phyloP scores from a whole-genome alignment of 2,888 invertebrate species.

The Oligia strigilis region DNA sequence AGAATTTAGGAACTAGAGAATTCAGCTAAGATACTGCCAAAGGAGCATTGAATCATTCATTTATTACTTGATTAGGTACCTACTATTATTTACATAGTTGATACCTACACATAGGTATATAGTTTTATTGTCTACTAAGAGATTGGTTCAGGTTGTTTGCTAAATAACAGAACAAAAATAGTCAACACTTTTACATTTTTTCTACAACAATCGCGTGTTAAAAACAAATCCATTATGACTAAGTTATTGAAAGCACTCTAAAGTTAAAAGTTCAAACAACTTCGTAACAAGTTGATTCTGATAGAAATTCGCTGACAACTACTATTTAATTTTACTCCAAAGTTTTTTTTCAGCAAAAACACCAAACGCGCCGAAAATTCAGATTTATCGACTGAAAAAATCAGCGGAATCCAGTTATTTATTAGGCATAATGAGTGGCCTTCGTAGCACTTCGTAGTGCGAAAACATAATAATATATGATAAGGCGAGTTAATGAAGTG shows the following conservation, averaged over 20 bases:
- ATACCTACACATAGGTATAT: not conserved
- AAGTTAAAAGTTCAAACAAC: conserved; percentile 45
- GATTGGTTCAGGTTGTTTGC: not conserved
- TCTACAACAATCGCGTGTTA: conserved; percentile 49
- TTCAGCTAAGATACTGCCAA: not conserved
- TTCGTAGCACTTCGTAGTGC: conserved; percentile 35
- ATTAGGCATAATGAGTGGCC: conserved; percentile 45
- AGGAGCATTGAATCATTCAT: not conserved
- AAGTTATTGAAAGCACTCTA: conserved; percentile 47
- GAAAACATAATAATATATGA: conserved; percentile 55
- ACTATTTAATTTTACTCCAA: conserved; percentile 30
- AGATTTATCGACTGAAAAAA: conserved; percentile 20
- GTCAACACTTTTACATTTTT: not conserved
- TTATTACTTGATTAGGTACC: not conserved
- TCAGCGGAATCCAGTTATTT: conserved; percentile 49
- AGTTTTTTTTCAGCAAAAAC: conserved; percentile 14
- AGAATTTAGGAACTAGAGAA: not conserved
- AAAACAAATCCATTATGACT: conserved; percentile 44
- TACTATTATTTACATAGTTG: not conserved
- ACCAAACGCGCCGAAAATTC: conserved; percentile 17
- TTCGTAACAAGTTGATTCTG: conserved; percentile 37
- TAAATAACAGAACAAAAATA: not conserved
- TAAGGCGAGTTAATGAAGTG: conserved; percentile 69
- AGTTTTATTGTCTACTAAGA: not conserved
- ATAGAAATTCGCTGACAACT: conserved; percentile 26